These are phyloP conservation scores for Polydesmus complanatus DNA, from an alignment of 2,888 invertebrate species.

Conservation along the genomic window DNA sequence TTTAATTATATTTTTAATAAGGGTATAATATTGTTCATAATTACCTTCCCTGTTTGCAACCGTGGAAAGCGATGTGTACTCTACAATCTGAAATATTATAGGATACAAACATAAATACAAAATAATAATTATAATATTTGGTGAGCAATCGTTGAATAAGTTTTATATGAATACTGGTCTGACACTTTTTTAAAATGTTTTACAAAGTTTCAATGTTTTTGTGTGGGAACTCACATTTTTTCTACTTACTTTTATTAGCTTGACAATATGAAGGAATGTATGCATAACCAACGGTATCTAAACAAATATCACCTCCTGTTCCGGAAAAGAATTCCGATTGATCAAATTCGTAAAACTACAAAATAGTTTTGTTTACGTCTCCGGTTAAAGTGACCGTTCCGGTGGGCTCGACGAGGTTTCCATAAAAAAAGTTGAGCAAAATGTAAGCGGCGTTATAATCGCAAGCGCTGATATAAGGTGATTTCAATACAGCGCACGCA, in stretches of 20 bases:
- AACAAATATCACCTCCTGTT: neutral
- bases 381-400: neutral
- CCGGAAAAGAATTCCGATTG: slow-evolving; percentile 22
- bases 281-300: slow-evolving; percentile 1
- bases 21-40: too few relatives aligned
- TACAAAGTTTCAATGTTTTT: neutral
- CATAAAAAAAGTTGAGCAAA: slow-evolving; percentile 26
- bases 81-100: slow-evolving; percentile 18
- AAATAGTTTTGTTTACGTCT: too few relatives aligned
- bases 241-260: neutral
- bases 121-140: neutral
- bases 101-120: neutral
- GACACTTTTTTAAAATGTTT: too few relatives aligned
- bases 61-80: slow-evolving; percentile 24
- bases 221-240: too few relatives aligned
- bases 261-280: slow-evolving; percentile 1
- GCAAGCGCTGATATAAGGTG: slow-evolving; percentile 26
- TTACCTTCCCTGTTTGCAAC: slow-evolving; percentile 23
- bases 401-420: slow-evolving; percentile 14
- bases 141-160: too few relatives aligned
- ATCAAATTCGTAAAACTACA: slow-evolving; percentile 18
- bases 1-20: too few relatives aligned
- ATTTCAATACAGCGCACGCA: slow-evolving; percentile 20
- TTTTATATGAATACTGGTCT: too few relatives aligned
- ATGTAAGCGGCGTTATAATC: slow-evolving; percentile 27